These are phyloP conservation scores for Chelon labrosus DNA, from an alignment of 2,797 vertebrate genomes.

Conservation along the genomic window DNA sequence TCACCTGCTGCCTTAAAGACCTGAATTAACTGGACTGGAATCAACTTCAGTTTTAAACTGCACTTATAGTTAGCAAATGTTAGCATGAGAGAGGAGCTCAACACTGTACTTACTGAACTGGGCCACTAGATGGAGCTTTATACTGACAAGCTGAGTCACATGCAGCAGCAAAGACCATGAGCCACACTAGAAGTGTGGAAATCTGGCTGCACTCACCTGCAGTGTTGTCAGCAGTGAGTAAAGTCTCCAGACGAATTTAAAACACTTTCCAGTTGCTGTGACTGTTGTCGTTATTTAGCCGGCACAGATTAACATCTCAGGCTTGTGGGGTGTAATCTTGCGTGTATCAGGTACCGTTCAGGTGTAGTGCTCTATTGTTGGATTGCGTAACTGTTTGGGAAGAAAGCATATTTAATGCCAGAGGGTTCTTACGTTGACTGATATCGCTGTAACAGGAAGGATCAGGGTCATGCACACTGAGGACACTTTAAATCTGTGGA, in stretches of 20 bases:
- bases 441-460: slow-evolving; percentile 6
- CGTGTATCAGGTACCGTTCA: slow-evolving; percentile 7
- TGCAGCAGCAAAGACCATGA: slow-evolving; percentile 4
- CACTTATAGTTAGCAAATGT: no score
- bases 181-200: not conserved
- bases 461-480: not conserved
- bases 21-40: no score
- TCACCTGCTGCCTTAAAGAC: no score
- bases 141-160: not conserved
- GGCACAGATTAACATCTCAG: slow-evolving; percentile 10
- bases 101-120: not conserved
- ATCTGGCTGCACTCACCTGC: not conserved
- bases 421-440: slow-evolving; percentile 5
- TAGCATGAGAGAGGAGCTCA: no score
- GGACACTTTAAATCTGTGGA: no score
- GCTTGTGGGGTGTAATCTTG: not conserved
- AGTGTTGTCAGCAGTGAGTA: not conserved
- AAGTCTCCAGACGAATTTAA: not conserved
- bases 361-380: slow-evolving; percentile 8
- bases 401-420: slow-evolving; percentile 10
- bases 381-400: slow-evolving; percentile 1
- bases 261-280: not conserved
- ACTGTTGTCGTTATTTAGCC: slow-evolving; percentile 3
- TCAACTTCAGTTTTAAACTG: no score
- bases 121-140: slow-evolving; percentile 37